Evolutionary conservation across 2,113 vertebrate species (phyloP).

Genomic region (Xiphorhynchus elegans): DNA sequence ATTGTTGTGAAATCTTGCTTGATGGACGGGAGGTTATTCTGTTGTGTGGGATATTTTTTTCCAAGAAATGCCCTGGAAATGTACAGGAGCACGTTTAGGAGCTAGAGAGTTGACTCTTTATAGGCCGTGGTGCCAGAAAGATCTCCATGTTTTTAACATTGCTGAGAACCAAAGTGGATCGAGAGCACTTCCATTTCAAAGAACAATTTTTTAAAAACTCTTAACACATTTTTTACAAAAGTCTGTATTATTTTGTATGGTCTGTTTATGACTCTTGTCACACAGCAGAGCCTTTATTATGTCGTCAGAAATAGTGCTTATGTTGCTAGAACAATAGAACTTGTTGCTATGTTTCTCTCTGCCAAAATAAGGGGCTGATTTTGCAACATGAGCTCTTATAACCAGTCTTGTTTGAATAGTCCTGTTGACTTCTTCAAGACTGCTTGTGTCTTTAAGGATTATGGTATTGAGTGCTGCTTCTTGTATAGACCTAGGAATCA

Average conservation of each 20-base stretch:
- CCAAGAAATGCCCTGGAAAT: constrained; percentile 9
- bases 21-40: constrained; percentile 32
- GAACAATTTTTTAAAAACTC: neutral
- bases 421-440: neutral
- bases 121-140: neutral
- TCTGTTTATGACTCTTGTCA: neutral
- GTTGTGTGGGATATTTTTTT: neutral
- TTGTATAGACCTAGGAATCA: neutral
- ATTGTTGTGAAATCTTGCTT: constrained; percentile 55
- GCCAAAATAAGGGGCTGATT: neutral
- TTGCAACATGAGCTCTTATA: neutral
- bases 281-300: neutral
- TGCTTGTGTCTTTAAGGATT: neutral
- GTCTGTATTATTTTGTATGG: neutral
- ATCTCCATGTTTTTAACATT: neutral
- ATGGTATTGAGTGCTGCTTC: neutral
- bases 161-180: neutral
- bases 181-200: neutral
- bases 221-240: neutral
- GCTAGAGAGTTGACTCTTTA: neutral
- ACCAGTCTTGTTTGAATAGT: neutral
- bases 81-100: neutral
- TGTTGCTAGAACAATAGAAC: neutral
- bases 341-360: neutral
- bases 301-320: neutral